Evolutionary conservation across 2,797 vertebrate species (phyloP).

Genomic region (Sebastes hubbsi): DNA sequence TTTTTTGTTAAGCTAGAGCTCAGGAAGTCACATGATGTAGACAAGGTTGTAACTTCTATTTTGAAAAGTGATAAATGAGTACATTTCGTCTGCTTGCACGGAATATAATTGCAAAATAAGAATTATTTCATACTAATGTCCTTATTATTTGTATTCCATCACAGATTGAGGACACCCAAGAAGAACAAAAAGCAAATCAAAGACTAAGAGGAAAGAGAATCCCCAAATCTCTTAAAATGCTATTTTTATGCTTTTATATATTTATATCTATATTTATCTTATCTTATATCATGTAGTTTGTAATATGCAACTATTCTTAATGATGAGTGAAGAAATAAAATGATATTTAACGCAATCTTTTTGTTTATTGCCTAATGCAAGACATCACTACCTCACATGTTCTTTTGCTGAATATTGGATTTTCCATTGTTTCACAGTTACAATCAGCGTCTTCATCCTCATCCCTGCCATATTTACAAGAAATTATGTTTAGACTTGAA

Average conservation of each 20-base stretch:
- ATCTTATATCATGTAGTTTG: neutral
- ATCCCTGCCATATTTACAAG: neutral
- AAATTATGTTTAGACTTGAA: neutral
- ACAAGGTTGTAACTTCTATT: neutral
- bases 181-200: neutral
- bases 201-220: neutral
- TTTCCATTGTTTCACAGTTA: neutral
- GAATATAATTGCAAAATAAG: neutral
- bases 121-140: neutral
- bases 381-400: neutral
- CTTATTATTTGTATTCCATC: neutral
- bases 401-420: neutral
- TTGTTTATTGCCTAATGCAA: neutral
- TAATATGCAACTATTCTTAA: neutral
- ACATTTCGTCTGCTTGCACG: neutral
- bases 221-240: neutral
- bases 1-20: neutral
- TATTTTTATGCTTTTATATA: neutral
- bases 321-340: neutral
- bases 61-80: neutral
- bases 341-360: fast-evolving
- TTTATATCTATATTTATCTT: neutral
- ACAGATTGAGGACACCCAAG: conserved; percentile 29
- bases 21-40: neutral
- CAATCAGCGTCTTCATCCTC: neutral